Percentiles rank a stretch among this genome's conserved stretches.
Evolutionary conservation across 1,140 invertebrate genomes (phyloP).

Genomic region (Zaprionus camerounensis): DNA sequence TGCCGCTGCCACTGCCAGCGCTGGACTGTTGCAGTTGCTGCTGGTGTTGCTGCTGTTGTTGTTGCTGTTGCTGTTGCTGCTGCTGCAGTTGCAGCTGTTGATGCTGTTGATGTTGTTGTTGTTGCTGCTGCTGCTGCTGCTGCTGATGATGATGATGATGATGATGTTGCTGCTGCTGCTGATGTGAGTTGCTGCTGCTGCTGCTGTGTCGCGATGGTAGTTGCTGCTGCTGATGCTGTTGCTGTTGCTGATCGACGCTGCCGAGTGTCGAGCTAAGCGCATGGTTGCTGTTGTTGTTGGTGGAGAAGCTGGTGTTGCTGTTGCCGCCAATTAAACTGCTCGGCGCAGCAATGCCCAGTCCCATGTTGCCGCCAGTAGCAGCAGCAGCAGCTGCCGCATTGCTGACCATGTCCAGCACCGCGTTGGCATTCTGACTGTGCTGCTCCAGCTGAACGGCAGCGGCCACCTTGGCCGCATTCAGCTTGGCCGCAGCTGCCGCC

Average conservation of each 20-base stretch:
- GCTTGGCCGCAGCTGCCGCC: constrained; percentile 56
- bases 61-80: constrained; percentile 40
- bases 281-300: constrained; percentile 72
- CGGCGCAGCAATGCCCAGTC: constrained; percentile 18
- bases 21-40: constrained; percentile 37
- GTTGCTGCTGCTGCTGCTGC: constrained; percentile 32
- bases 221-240: constrained; percentile 8
- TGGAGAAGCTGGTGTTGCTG: constrained; percentile 74
- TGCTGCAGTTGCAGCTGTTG: constrained; percentile 45
- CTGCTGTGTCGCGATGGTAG: constrained; percentile 18
- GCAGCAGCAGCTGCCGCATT: constrained; percentile 18
- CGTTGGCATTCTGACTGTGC: constrained; percentile 48
- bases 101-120: constrained; percentile 13
- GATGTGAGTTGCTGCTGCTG: constrained; percentile 24
- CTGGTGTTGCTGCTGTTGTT: constrained; percentile 32
- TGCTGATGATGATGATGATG: constrained; percentile 23
- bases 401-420: constrained; percentile 61
- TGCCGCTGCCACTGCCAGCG: constrained; percentile 35
- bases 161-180: constrained; percentile 35
- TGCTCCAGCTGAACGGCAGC: constrained; percentile 59
- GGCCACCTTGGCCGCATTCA: constrained; percentile 45
- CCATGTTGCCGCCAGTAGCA: constrained; percentile 11
- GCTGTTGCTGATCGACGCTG: constrained; percentile 11
- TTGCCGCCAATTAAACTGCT: constrained; percentile 59
- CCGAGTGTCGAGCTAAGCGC: constrained; percentile 40